phyloP scores from a whole-genome alignment of 2,888 invertebrate species.

The Caenorhabditis drosophilae region DNA sequence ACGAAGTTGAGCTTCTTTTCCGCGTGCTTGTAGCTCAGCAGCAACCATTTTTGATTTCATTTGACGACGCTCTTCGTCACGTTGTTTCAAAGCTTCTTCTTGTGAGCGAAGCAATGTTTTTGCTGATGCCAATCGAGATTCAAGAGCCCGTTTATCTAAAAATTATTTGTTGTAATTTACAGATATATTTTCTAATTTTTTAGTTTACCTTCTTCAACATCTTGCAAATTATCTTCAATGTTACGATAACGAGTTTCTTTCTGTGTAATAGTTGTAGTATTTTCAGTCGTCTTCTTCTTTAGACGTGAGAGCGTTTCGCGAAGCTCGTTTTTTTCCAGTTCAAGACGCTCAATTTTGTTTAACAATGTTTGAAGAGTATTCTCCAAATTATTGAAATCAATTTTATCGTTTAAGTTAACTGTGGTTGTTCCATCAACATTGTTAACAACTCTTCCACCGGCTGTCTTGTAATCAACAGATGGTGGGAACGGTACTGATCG shows the following conservation, averaged over 20 bases:
- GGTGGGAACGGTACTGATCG: slow-evolving; percentile 63
- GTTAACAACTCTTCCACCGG: slow-evolving; percentile 37
- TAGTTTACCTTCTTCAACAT: slow-evolving; percentile 60
- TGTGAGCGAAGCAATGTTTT: slow-evolving; percentile 65
- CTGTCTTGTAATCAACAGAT: slow-evolving; percentile 37
- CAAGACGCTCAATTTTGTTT: slow-evolving; percentile 62
- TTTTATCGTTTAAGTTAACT: slow-evolving; percentile 53
- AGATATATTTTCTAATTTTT: not conserved
- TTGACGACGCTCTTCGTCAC: slow-evolving; percentile 67
- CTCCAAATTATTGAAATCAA: slow-evolving; percentile 61
- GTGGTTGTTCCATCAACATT: slow-evolving; percentile 43
- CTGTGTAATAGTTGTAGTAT: slow-evolving; percentile 61
- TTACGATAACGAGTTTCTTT: slow-evolving; percentile 63
- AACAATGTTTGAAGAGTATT: slow-evolving; percentile 61
- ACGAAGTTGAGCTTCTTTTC: slow-evolving; percentile 67
- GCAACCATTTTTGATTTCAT: slow-evolving; percentile 68
- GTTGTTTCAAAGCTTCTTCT: slow-evolving; percentile 65
- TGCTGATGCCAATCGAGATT: slow-evolving; percentile 61
- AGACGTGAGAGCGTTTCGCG: slow-evolving; percentile 66
- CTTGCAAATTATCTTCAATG: slow-evolving; percentile 66
- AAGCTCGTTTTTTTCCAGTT: slow-evolving; percentile 66
- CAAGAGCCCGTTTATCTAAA: slow-evolving; percentile 66
- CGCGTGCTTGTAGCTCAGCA: slow-evolving; percentile 66
- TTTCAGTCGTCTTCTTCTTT: slow-evolving; percentile 65
- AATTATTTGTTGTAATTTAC: no score